Conservation (phyloP, 1,140 invertebrate species). For the Brachionus rotundiformis region DNA sequence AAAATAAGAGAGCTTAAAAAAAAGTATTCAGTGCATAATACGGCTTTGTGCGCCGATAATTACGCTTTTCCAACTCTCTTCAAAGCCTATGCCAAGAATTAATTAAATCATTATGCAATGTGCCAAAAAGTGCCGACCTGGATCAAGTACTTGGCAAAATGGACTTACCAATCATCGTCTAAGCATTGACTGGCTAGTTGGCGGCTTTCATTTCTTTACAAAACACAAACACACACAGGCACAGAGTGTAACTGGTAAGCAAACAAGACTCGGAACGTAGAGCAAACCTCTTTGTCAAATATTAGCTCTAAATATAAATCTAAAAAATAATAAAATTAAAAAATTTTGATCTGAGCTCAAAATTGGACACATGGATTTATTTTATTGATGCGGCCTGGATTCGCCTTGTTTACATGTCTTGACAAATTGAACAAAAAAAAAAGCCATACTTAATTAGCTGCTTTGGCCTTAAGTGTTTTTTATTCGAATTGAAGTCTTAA, state of each 20-base stretch:
- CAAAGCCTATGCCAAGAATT: not conserved
- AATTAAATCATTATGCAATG: constrained; percentile 17
- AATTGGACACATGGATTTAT: not conserved
- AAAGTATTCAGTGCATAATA: not conserved
- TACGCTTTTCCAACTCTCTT: not conserved
- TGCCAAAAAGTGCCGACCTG: not conserved
- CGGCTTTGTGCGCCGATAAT: constrained; percentile 1
- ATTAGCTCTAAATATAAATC: constrained; percentile 2
- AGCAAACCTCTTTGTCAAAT: not conserved
- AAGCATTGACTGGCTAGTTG: not conserved
- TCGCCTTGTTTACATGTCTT: constrained; percentile 12
- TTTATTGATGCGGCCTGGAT: not conserved
- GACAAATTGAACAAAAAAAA: not conserved
- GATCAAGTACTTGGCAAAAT: not conserved
- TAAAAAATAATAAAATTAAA: not conserved
- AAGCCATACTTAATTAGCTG: not conserved
- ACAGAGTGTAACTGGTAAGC: not conserved
- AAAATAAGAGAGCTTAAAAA: not conserved
- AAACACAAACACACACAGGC: not conserved
- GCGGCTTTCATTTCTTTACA: not conserved
- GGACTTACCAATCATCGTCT: not conserved
- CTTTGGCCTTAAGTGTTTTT: not conserved
- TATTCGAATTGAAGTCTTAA: not conserved
- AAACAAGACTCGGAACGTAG: not conserved
- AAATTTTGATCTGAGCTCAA: constrained; percentile 2